Conservation (phyloP, 2,113 vertebrate species). For the Heliornis fulica region DNA sequence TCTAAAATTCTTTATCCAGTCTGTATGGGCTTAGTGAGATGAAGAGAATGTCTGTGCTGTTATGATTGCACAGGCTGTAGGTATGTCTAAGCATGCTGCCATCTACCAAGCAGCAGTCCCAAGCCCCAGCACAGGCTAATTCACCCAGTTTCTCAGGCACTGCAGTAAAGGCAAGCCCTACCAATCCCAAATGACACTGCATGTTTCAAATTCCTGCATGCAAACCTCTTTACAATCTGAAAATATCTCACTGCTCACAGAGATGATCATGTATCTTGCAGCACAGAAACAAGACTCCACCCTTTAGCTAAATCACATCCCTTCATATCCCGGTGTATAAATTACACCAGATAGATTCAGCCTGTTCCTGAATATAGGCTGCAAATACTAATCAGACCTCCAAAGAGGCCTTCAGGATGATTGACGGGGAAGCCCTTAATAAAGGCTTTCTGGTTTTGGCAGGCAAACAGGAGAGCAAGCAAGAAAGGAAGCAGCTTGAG, state of each 20-base stretch:
- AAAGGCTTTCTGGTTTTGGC: conserved; percentile 32
- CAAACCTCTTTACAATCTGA: not conserved
- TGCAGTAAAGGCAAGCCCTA: not conserved
- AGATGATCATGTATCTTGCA: not conserved
- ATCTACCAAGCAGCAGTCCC: not conserved
- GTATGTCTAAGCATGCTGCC: not conserved
- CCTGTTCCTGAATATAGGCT: not conserved
- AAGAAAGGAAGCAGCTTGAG: conserved; percentile 54
- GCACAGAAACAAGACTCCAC: not conserved
- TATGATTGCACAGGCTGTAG: not conserved
- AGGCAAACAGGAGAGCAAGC: conserved; percentile 7
- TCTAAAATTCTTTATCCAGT: not conserved
- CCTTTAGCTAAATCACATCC: not conserved
- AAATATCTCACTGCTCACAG: not conserved
- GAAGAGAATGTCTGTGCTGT: not conserved
- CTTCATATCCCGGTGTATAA: not conserved
- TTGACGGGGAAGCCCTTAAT: conserved; percentile 44
- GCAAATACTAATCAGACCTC: conserved; percentile 33
- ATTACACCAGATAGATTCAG: not conserved
- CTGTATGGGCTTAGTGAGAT: not conserved
- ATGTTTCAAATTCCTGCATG: not conserved
- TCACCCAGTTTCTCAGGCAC: not conserved
- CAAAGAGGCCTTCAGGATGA: conserved; percentile 27
- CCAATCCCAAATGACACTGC: not conserved
- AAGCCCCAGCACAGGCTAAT: not conserved